Percentiles rank a stretch among this genome's conserved stretches.
phyloP scores from a whole-genome alignment of 2,888 invertebrate genomes.

The Machimus atricapillus region DNA sequence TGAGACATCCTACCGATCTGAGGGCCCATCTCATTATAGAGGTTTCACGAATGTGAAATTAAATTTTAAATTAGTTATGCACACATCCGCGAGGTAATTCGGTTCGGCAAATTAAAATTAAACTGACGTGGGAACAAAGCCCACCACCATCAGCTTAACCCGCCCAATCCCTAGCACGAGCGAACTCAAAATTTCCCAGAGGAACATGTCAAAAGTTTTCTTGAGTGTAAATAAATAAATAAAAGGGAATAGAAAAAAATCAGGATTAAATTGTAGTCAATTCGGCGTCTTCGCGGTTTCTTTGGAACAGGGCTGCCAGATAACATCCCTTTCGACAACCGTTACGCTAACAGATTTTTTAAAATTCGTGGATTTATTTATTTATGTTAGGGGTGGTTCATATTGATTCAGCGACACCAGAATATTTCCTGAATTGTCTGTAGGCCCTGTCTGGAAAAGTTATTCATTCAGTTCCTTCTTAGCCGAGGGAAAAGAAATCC shows the following conservation, averaged over 20 bases:
- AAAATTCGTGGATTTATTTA: neutral
- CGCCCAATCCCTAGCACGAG: neutral
- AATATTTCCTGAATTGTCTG: neutral
- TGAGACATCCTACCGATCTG: neutral
- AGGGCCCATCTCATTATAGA: neutral
- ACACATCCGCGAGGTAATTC: neutral
- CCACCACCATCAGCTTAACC: neutral
- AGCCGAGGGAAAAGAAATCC: neutral
- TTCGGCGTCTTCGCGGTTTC: neutral
- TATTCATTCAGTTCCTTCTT: neutral
- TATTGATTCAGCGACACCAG: neutral
- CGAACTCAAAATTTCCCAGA: neutral
- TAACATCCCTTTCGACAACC: neutral
- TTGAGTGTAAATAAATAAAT: neutral
- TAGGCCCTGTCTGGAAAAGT: neutral
- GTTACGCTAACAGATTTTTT: neutral
- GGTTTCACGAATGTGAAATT: neutral
- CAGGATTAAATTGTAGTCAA: neutral
- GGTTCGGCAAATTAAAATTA: neutral
- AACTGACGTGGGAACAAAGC: neutral
- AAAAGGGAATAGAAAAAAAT: neutral
- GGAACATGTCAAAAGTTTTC: conserved; percentile 7
- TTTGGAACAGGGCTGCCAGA: neutral
- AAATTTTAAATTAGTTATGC: neutral
- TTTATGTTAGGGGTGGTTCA: neutral